Evolutionary conservation across 2,888 invertebrate genomes (phyloP), one percentile per base, ranked within the genome.

Genomic region (Ochlodes sylvanus): DNA sequence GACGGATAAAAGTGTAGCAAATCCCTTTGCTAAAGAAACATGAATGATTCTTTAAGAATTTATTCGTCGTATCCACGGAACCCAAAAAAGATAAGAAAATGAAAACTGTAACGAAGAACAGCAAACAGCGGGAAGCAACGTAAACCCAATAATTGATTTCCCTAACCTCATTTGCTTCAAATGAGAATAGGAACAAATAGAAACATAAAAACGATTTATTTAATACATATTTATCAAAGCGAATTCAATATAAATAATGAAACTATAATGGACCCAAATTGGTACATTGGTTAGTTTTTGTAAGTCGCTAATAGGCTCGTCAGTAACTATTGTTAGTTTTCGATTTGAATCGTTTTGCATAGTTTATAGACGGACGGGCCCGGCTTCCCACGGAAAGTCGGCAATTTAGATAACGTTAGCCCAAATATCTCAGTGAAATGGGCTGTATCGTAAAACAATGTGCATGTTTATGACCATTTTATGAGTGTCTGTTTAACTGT

Each of bases 351-450:
- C 5, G 32, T 32, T 32, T 32, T 34, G 34, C 7, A 7, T 34
- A 34, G 7, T 7, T 34, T 1, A n/a, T n/a, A n/a, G 78, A 83
- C 80, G 76, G 77, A 75, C 74, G 75, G 75, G 61, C 57, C 70
- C 73, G 65, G 71, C 74, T 80, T 84, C 84, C 79, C 84, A 84
- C 81, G 79, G 69, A 2, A 32, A 73, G 67, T 73, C 73, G 67
- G 76, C 78, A 74, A 81, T 83, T 81, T 79, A 80, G 78, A 79
- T 78, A 74, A 71, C 75, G 75, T 63, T 55, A 63, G 55, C 55
- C 62, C 54, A 55, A 63, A 63, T 55, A 55, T 63, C 63, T 63
- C 54, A 42, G 63, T 55, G 55, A 63, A 63, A 55, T 55, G 44
- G 55, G 17, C 63, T 14, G 42, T 55, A 63, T 63, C 63, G 52